Conservation (phyloP, 2,888 invertebrate species). For the Plutella xylostella region DNA sequence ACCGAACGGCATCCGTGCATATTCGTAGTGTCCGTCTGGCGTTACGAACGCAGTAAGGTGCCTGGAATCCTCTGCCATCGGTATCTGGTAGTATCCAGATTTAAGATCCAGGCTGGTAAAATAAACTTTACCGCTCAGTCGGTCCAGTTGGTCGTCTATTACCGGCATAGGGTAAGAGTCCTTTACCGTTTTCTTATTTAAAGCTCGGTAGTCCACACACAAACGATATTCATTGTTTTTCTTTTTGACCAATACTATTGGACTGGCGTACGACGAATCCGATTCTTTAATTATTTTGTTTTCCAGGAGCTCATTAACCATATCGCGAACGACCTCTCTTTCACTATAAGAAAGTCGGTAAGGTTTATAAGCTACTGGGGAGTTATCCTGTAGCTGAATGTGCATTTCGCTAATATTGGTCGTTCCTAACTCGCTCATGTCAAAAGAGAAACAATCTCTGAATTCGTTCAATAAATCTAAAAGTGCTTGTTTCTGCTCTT, state of each 20-base stretch:
- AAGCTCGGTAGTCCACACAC: slow-evolving; percentile 19
- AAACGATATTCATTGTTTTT: slow-evolving; percentile 20
- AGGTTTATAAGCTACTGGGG: slow-evolving; percentile 10
- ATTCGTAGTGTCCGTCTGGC: slow-evolving; percentile 27
- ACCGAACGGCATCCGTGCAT: slow-evolving; percentile 21
- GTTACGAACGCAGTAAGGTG: slow-evolving; percentile 29
- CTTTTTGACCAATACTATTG: slow-evolving; percentile 20
- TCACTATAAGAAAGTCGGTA: slow-evolving; percentile 11
- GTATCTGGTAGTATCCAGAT: slow-evolving; percentile 26
- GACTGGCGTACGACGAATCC: slow-evolving; percentile 19
- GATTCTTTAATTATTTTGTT: not conserved
- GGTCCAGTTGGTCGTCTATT: slow-evolving; percentile 27
- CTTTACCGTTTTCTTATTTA: slow-evolving; percentile 20
- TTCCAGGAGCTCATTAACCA: slow-evolving; percentile 9
- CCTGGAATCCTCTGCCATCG: slow-evolving; percentile 17
- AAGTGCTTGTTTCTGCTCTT: not conserved
- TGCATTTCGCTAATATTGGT: slow-evolving; percentile 1
- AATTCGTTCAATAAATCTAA: not conserved
- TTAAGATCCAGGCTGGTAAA: slow-evolving; percentile 22
- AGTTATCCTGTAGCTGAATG: slow-evolving; percentile 9
- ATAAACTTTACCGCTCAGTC: slow-evolving; percentile 19
- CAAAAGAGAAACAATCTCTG: slow-evolving; percentile 1
- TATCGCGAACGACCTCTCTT: slow-evolving; percentile 7
- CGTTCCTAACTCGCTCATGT: not conserved
- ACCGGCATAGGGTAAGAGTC: slow-evolving; percentile 23